Evolutionary conservation across 2,888 invertebrate species (phyloP), one percentile per base, ranked within the genome.

Genomic region (Pilophorus perplexus): DNA sequence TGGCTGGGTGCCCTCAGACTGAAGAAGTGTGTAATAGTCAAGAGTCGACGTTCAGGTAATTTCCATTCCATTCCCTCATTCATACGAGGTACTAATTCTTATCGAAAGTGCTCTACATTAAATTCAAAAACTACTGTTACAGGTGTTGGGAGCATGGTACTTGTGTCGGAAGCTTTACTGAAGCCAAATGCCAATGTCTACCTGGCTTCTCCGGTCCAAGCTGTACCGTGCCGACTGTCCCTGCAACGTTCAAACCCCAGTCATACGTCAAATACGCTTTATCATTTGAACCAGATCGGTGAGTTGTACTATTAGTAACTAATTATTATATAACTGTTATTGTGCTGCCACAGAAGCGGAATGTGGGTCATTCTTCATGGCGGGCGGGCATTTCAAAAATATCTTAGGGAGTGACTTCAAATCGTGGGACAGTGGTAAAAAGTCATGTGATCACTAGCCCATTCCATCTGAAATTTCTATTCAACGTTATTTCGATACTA

Each of bases 251-350:
- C 78, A 88, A 92, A 75, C 87, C 89, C 0, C 91, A 93, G 77
- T 94, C 94, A 72, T 97, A 95, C 77, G 93, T 97, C n/a, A 94
- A 95, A 77, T 97, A 96, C 77, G 93, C 94, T 1, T 80, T 97
- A 28, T 93, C 93, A 73, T 95, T 94, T 76, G 93, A 94, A 75
- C 94, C 94, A 0, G 92, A 94, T 75, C 83, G 90, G 66, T 72
- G 20, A 46, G 22, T 12, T n/a, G n/a, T n/a, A n/a, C n/a, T n/a
- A n/a, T n/a, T n/a, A n/a, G n/a, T n/a, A n/a, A n/a, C n/a, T n/a
- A n/a, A n/a, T n/a, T n/a, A n/a, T n/a, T n/a, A n/a, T n/a, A n/a
- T n/a, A n/a, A n/a, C n/a, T n/a, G n/a, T n/a, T n/a, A n/a, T n/a
- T n/a, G n/a, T n/a, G n/a, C n/a, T n/a, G n/a, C n/a, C n/a, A n/a